Percentiles rank a stretch among this genome's conserved stretches.
These are phyloP conservation scores for Etheostoma perlongum DNA, from an alignment of 2,797 vertebrate species.

Conservation along the genomic window DNA sequence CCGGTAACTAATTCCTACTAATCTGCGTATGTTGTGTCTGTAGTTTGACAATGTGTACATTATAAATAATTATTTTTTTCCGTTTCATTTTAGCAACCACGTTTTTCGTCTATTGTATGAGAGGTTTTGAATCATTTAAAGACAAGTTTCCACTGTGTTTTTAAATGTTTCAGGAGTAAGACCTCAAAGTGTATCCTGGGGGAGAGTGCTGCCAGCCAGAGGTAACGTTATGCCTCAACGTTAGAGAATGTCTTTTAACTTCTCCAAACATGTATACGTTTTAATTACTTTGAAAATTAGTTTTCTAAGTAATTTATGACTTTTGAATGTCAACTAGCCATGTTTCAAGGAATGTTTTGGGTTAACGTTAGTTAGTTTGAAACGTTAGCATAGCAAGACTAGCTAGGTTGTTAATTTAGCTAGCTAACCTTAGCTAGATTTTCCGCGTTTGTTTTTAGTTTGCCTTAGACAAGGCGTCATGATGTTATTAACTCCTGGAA, in stretches of 20 bases:
- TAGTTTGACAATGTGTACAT: not conserved
- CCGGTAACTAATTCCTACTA: not conserved
- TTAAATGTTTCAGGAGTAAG: slow-evolving; percentile 69
- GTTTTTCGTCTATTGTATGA: not conserved
- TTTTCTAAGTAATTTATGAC: not conserved
- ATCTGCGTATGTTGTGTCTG: not conserved
- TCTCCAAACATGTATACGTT: not conserved
- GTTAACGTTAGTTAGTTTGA: not conserved
- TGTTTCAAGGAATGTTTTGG: not conserved
- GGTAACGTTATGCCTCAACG: slow-evolving; percentile 33
- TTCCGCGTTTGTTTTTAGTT: too few relatives aligned
- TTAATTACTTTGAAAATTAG: not conserved
- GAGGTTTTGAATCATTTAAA: not conserved
- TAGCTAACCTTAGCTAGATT: too few relatives aligned
- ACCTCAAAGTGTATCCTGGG: slow-evolving; percentile 77
- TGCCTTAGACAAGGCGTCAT: too few relatives aligned
- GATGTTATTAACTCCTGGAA: not conserved
- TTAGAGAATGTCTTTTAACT: not conserved
- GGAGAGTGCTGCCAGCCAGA: slow-evolving; percentile 73
- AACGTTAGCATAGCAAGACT: not conserved
- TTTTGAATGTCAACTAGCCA: not conserved
- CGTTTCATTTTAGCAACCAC: not conserved
- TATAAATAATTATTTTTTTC: not conserved
- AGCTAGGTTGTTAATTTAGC: not conserved
- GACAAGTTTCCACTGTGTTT: not conserved